phyloP scores from a whole-genome alignment of 1,140 invertebrate genomes.

The Hycleus cichorii region DNA sequence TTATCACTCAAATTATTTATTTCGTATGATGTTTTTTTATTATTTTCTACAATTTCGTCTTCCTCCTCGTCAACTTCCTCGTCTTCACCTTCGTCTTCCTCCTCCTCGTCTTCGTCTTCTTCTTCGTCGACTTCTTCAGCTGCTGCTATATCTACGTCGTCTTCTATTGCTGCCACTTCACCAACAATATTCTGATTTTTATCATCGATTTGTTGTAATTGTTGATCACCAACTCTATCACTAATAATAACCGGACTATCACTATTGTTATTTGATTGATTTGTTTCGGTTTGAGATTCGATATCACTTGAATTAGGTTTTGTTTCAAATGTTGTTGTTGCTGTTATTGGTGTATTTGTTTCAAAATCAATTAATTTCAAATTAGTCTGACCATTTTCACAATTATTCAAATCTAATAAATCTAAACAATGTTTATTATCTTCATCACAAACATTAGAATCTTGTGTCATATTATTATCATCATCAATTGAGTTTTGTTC shows the following conservation, averaged over 20 bases:
- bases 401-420: constrained; percentile 16
- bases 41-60: neutral
- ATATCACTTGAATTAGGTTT: constrained; percentile 15
- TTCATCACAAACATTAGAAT: constrained; percentile 26
- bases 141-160: too few species aligned
- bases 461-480: constrained; percentile 34
- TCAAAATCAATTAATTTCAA: constrained; percentile 14
- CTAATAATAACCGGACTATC: constrained; percentile 4
- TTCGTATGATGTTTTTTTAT: neutral
- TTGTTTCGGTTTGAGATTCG: constrained; percentile 24
- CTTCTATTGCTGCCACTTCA: too few species aligned
- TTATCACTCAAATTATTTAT: neutral
- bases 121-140: too few species aligned
- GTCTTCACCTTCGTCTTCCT: too few species aligned
- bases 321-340: constrained; percentile 12
- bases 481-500: neutral
- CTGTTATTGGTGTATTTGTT: too few species aligned
- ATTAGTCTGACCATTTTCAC: constrained; percentile 21
- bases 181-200: neutral
- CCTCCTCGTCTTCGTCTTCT: too few species aligned
- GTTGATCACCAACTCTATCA: neutral
- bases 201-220: neutral
- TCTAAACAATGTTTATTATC: constrained; percentile 29
- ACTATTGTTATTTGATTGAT: constrained; percentile 2
- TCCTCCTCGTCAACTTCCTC: too few species aligned